Conservation (phyloP, 1,140 invertebrate genomes). For the Choristoneura fumiferana region DNA sequence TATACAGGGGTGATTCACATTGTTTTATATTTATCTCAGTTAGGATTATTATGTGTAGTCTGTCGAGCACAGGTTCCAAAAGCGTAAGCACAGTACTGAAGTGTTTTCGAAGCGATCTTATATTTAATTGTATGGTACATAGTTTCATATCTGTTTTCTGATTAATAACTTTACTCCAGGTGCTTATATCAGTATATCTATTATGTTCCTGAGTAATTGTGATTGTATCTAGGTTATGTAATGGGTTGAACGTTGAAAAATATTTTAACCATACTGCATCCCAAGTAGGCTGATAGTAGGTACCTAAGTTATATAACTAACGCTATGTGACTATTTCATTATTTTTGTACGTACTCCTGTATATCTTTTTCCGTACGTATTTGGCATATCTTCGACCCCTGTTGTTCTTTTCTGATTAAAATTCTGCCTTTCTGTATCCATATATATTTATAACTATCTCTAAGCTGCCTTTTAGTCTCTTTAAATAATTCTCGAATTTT, state of each 20-base stretch:
- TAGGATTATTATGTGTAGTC: not conserved
- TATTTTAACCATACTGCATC: too few relatives aligned
- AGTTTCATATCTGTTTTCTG: not conserved
- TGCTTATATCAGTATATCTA: not conserved
- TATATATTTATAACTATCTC: conserved; percentile 21
- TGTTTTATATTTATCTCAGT: conserved; percentile 12
- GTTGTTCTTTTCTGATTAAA: conserved; percentile 18
- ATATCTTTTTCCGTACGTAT: conserved; percentile 19
- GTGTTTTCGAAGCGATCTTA: conserved; percentile 12
- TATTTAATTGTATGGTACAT: conserved; percentile 6
- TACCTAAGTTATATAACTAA: too few relatives aligned
- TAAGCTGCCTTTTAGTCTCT: conserved; percentile 18
- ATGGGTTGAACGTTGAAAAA: too few relatives aligned
- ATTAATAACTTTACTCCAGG: not conserved
- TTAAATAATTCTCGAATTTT: not conserved
- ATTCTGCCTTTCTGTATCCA: conserved; percentile 23
- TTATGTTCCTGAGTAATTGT: not conserved
- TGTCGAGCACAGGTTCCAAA: not conserved
- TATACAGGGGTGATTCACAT: not conserved
- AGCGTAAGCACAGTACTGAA: not conserved
- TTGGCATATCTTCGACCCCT: conserved; percentile 14
- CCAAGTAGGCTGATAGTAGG: too few relatives aligned
- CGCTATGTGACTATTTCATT: too few relatives aligned
- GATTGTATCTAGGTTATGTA: too few relatives aligned
- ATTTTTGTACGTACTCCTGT: not conserved